A percentile compares a stretch with the other conserved stretches of the same genome.
Conservation (phyloP, 1,140 invertebrate genomes). For the Lepidurus couesii region DNA sequence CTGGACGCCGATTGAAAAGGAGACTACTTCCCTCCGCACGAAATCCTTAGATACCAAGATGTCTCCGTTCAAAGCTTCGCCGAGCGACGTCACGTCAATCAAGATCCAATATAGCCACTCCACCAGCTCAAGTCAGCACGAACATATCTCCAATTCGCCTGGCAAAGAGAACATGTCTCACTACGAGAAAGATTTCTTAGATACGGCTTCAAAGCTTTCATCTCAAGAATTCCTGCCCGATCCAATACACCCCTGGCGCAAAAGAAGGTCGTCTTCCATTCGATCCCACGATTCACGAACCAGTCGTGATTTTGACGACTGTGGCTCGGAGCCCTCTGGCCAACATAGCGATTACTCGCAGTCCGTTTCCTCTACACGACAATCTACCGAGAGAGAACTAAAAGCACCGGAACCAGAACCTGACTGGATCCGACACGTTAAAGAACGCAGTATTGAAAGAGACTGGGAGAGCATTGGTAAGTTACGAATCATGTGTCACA, state of each 20-base stretch:
- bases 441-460: neutral
- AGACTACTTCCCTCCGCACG: neutral
- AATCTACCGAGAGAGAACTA: neutral
- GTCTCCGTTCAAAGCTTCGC: neutral
- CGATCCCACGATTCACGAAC: neutral
- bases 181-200: neutral
- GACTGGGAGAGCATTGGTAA: slow-evolving; percentile 4
- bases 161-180: neutral
- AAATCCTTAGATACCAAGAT: neutral
- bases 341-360: neutral
- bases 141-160: neutral
- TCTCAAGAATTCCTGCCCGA: neutral
- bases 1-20: slow-evolving; percentile 24
- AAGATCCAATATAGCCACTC: neutral
- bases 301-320: neutral
- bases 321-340: neutral
- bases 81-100: neutral
- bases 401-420: neutral
- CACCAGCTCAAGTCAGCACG: neutral
- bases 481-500: too few species aligned
- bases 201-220: neutral
- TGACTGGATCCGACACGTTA: neutral
- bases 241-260: slow-evolving; percentile 1
- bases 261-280: neutral
- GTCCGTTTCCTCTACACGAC: neutral